Evolutionary conservation across 2,113 vertebrate genomes (phyloP), one percentile per base, ranked within the genome.

Genomic region (Eleginops maclovinus): DNA sequence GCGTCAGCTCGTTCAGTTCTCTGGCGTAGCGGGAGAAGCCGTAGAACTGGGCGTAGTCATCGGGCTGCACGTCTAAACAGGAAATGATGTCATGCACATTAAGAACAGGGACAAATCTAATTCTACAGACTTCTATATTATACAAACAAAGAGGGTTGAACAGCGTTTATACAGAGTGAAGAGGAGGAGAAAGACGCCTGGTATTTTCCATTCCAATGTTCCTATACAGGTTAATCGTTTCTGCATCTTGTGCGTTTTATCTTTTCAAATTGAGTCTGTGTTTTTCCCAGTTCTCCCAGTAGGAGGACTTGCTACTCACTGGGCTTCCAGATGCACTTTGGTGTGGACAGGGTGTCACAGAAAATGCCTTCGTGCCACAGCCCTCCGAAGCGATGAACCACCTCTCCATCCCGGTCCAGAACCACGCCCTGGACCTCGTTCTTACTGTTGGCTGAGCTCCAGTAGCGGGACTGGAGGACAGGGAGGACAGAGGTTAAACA

Each of bases 291-390:
- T 6, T 2, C 21, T 50, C 19, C 31, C n/a, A 36, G 3, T 40
- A 15, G 7, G 15, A 0, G 5, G 3, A 58, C n/a, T 21, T 40
- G 60, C 0, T 49, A 89, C 96, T 94, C 89, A 98, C 97, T 96
- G 73, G 97, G 96, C 80, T 95, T 98, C 97, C 97, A 98, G 93
- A 98, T 84, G 92, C 96, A 96, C 72, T 96, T 95, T 0, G 96
- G 93, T 0, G 88, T 87, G 0, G 95, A 75, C 1, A 94, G 75
- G 0, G 94, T 94, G 13, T 97, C 97, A 1, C 96, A 96, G 92
- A 95, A 96, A 65, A 98, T 95, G 22, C 96, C 97, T 71, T 98
- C 96, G 2, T 97, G 96, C 97, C 97, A 98, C 24, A 96, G 95
- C 6, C 97, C 97, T 0, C 95, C 96, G 21, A 98, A 96, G 1